Percentiles rank a stretch among this genome's conserved stretches.
phyloP scores from a whole-genome alignment of 2,797 vertebrate species.

The Rhinophrynus dorsalis region DNA sequence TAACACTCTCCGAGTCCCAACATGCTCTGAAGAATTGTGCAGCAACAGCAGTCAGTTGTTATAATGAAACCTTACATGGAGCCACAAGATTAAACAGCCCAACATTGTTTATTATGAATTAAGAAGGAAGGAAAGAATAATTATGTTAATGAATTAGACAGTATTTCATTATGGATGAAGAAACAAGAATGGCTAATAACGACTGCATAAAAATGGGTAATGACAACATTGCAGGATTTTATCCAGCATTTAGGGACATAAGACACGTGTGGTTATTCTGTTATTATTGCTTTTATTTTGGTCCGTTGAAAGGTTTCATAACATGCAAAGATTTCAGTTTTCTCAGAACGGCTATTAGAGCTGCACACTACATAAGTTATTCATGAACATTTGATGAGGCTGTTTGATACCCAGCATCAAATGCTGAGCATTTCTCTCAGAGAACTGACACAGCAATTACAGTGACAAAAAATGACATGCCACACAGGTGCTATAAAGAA shows the following conservation, averaged over 20 bases:
- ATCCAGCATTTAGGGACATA: conserved; percentile 4
- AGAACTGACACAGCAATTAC: conserved; percentile 35
- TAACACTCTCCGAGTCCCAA: no score
- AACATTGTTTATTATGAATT: not conserved
- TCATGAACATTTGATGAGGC: conserved; percentile 49
- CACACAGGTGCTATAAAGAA: conserved; percentile 35
- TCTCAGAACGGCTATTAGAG: conserved; percentile 44
- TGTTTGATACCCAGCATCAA: conserved; percentile 49
- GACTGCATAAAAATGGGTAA: not conserved
- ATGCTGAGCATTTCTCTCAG: conserved; percentile 32
- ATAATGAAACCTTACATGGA: no score
- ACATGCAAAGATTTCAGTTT: conserved; percentile 24
- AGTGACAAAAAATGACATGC: conserved; percentile 33
- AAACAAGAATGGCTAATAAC: not conserved
- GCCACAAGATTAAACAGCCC: not conserved
- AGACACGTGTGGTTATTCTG: conserved; percentile 2
- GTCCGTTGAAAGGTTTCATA: conserved; percentile 36
- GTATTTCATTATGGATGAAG: not conserved
- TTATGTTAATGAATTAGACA: not conserved
- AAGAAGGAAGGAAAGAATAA: not conserved
- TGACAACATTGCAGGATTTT: not conserved
- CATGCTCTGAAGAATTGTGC: no score
- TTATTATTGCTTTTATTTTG: conserved; percentile 23
- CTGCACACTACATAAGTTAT: conserved; percentile 46
- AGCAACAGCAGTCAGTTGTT: no score